A percentile compares a stretch with the other conserved stretches of the same genome.
phyloP scores from a whole-genome alignment of 2,113 vertebrate species.

The Probosciger aterrimus region DNA sequence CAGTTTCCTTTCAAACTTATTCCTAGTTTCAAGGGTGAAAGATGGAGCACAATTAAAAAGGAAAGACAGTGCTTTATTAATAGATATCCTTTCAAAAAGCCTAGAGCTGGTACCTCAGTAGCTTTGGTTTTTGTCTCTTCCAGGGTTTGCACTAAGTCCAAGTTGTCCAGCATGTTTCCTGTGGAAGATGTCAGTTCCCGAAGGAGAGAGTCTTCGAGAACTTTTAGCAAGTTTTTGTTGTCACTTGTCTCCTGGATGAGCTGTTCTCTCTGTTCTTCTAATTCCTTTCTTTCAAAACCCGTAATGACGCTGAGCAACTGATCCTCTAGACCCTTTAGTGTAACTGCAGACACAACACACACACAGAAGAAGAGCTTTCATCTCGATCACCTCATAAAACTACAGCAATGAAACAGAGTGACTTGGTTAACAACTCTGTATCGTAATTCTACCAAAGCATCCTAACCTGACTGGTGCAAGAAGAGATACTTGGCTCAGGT shows the following conservation, averaged over 20 bases:
- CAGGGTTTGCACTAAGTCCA: slow-evolving; percentile 87
- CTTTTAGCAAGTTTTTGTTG: slow-evolving; percentile 91
- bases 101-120: slow-evolving; percentile 76
- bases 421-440: background rate
- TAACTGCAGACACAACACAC: slow-evolving; percentile 74
- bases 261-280: slow-evolving; percentile 88
- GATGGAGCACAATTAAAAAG: background rate
- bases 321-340: slow-evolving; percentile 92
- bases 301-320: slow-evolving; percentile 93
- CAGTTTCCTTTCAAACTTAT: background rate
- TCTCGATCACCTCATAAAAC: background rate
- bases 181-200: slow-evolving; percentile 89
- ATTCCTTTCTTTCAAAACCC: slow-evolving; percentile 86
- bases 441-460: background rate
- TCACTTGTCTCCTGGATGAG: slow-evolving; percentile 93
- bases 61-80: background rate
- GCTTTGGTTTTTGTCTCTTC: slow-evolving; percentile 94
- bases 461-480: background rate
- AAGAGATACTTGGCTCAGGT: background rate
- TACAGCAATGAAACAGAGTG: background rate
- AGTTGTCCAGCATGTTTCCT: slow-evolving; percentile 96
- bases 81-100: background rate
- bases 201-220: slow-evolving; percentile 90
- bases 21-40: background rate
- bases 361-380: background rate